Evolutionary conservation across 2,797 vertebrate genomes (phyloP).

Genomic region (Limosa lapponica): DNA sequence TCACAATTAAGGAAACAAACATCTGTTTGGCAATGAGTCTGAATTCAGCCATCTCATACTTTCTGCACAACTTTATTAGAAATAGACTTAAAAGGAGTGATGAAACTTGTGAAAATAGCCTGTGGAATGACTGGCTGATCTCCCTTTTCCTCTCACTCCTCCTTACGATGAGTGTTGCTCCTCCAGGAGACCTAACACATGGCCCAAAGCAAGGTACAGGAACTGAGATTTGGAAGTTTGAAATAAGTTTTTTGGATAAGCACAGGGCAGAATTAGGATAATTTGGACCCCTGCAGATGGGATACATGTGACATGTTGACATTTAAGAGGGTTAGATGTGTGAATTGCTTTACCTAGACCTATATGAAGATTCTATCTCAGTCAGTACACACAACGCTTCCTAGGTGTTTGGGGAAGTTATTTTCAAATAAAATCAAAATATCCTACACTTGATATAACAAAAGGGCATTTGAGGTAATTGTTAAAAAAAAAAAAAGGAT

Average conservation of each 20-base stretch:
- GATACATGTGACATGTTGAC: not conserved
- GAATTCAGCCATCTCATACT: not conserved
- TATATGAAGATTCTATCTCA: not conserved
- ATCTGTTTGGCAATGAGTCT: constrained; percentile 3
- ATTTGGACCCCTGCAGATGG: not conserved
- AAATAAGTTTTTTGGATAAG: not conserved
- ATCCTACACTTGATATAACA: not conserved
- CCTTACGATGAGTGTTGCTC: accelerated
- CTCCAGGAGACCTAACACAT: not conserved
- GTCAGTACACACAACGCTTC: not conserved
- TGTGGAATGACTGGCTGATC: not conserved
- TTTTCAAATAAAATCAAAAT: not conserved
- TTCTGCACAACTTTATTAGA: not conserved
- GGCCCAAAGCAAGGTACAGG: not conserved
- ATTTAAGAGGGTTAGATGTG: not conserved
- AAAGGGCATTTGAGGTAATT: not conserved
- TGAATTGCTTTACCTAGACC: not conserved
- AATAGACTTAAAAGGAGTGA: not conserved
- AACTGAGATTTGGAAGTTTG: not conserved
- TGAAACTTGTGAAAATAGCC: not conserved
- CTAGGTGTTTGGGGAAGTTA: not conserved
- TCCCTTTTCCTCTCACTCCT: not conserved
- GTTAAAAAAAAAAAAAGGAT: not conserved
- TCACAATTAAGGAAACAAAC: constrained; percentile 22
- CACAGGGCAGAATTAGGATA: not conserved